Conservation (phyloP, 2,797 vertebrate species). For the Molothrus aeneus region DNA sequence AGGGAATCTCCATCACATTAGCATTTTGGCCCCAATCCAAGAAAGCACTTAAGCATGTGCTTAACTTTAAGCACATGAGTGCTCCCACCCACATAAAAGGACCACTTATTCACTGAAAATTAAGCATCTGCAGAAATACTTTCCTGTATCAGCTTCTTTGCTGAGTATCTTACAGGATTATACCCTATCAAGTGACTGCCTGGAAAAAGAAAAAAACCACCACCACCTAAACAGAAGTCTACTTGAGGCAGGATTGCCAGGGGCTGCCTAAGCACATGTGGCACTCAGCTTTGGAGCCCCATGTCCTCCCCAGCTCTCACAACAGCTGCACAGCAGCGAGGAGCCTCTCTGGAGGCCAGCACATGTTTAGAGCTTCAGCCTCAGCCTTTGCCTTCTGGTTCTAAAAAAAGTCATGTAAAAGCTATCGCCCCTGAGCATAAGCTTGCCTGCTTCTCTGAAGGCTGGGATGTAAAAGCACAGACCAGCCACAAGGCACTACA, state of each 20-base stretch:
- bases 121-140: constrained; percentile 63
- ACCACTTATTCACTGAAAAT: constrained; percentile 56
- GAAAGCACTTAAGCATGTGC: constrained; percentile 66
- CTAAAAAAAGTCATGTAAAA: not conserved
- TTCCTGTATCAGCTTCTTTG: constrained; percentile 39
- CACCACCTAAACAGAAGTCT: not conserved
- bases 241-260: constrained; percentile 12
- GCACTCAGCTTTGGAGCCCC: not conserved
- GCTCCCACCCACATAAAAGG: constrained; percentile 63
- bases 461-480: not conserved
- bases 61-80: constrained; percentile 68
- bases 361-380: not conserved
- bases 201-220: not conserved
- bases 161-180: constrained; percentile 45
- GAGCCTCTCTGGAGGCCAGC: not conserved
- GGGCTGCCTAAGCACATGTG: constrained; percentile 6
- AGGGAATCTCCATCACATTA: constrained; percentile 20
- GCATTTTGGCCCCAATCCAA: constrained; percentile 43
- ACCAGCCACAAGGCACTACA: not conserved
- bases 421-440: not conserved
- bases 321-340: constrained; percentile 49
- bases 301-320: not conserved
- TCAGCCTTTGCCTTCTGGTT: not conserved
- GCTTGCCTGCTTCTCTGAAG: not conserved
- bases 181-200: constrained; percentile 27